Evolutionary conservation across 2,113 vertebrate genomes (phyloP).

Genomic region (Leucosticte australis): DNA sequence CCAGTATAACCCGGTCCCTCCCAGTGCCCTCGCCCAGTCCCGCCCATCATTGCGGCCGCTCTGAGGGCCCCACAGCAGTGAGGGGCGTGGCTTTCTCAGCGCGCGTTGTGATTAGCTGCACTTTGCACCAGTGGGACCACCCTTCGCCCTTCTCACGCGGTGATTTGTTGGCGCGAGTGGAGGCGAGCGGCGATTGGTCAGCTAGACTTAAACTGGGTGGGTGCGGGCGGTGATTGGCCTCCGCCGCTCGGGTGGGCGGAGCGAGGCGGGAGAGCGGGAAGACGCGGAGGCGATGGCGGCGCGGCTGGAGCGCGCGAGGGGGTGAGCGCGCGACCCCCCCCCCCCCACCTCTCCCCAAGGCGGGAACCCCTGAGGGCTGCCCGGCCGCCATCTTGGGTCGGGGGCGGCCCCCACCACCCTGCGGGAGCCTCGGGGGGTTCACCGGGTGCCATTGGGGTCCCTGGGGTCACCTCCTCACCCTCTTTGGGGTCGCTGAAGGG

Average conservation of each 20-base stretch:
- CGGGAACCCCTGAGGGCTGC: neutral
- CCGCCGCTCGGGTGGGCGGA: rapidly evolving
- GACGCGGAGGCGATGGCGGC: neutral
- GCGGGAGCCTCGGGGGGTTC: neutral
- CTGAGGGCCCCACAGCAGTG: too few species aligned
- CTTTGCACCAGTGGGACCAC: rapidly evolving
- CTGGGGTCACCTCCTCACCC: too few species aligned
- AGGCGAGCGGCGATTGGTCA: neutral
- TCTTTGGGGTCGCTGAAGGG: neutral
- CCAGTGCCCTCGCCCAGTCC: neutral
- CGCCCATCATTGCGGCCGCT: neutral
- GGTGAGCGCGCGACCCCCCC: neutral
- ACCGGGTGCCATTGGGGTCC: neutral
- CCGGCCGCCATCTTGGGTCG: neutral
- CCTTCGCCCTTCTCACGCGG: rapidly evolving
- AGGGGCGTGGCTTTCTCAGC: neutral
- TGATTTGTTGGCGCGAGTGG: neutral
- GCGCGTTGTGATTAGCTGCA: neutral
- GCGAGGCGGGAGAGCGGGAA: neutral
- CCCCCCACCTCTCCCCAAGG: too few species aligned
- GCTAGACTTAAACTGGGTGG: rapidly evolving
- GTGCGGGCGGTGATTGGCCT: neutral
- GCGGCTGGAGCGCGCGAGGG: neutral
- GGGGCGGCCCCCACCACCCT: neutral
- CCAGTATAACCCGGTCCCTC: neutral